These are phyloP conservation scores for Trichopria drosophilae DNA, from an alignment of 2,888 invertebrate species.

Conservation along the genomic window DNA sequence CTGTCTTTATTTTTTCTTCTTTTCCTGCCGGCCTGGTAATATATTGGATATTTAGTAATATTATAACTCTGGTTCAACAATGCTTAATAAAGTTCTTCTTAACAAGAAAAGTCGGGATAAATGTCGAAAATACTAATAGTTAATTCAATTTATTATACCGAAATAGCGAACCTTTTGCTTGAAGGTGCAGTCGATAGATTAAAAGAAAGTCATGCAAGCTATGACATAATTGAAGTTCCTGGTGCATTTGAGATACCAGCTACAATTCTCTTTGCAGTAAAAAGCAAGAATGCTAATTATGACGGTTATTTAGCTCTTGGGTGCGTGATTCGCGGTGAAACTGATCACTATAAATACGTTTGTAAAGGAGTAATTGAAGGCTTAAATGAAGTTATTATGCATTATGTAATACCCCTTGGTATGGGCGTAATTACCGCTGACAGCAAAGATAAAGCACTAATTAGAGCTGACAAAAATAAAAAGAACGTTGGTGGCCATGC, in stretches of 20 bases:
- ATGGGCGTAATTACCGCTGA: slow-evolving; percentile 20
- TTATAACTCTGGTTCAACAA: slow-evolving; percentile 18
- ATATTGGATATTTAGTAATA: slow-evolving; percentile 22
- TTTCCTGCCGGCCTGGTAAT: slow-evolving; percentile 20
- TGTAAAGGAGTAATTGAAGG: slow-evolving; percentile 22
- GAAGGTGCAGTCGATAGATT: slow-evolving; percentile 21
- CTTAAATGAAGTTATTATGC: slow-evolving; percentile 21
- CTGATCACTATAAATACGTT: slow-evolving; percentile 22
- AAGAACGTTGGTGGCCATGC: slow-evolving; percentile 23
- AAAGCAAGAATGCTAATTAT: slow-evolving; percentile 21
- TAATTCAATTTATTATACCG: slow-evolving; percentile 18
- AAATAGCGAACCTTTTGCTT: slow-evolving; percentile 22
- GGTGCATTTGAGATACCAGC: slow-evolving; percentile 23
- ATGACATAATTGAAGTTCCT: slow-evolving; percentile 21
- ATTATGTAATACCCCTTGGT: slow-evolving; percentile 23
- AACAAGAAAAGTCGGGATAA: slow-evolving; percentile 16
- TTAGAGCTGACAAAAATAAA: slow-evolving; percentile 23
- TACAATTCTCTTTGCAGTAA: slow-evolving; percentile 20
- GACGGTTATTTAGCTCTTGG: slow-evolving; percentile 23
- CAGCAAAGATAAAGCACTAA: slow-evolving; percentile 22
- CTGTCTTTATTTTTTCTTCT: slow-evolving; percentile 22
- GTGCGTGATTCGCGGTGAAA: slow-evolving; percentile 22
- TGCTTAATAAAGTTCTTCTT: slow-evolving; percentile 18
- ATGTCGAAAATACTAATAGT: slow-evolving; percentile 23
- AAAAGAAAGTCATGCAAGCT: slow-evolving; percentile 15